These are phyloP conservation scores for Lytechinus variegatus DNA, from an alignment of 35 echinoderm and acorn worm species.

Conservation along the genomic window DNA sequence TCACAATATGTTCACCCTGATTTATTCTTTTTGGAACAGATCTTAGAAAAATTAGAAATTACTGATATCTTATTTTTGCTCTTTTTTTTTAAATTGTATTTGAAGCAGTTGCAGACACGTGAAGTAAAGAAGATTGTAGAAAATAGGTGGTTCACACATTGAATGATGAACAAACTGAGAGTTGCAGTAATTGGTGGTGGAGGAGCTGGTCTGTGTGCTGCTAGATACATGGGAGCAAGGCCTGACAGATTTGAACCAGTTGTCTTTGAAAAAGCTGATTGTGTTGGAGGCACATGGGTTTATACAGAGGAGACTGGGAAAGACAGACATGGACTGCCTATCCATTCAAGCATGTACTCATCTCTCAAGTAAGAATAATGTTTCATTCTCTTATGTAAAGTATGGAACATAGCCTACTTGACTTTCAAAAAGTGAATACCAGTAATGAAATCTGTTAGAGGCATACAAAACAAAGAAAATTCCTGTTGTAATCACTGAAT, in stretches of 20 bases:
- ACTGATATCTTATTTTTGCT: neutral
- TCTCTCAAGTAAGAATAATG: conserved; percentile 60
- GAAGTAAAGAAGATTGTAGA: neutral
- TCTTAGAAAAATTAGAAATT: neutral
- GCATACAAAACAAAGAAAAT: too few relatives aligned
- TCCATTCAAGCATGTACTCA: conserved; percentile 85
- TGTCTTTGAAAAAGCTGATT: conserved; percentile 71
- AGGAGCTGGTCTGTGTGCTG: conserved; percentile 81
- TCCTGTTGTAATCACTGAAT: too few relatives aligned
- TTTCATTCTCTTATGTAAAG: too few relatives aligned
- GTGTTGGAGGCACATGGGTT: conserved; percentile 84
- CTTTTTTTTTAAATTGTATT: neutral
- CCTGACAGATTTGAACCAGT: conserved; percentile 68
- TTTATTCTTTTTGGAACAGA: neutral
- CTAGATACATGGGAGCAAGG: conserved; percentile 62
- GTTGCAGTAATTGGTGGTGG: conserved; percentile 53
- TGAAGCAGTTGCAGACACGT: neutral
- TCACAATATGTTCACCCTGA: too few relatives aligned
- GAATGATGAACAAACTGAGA: conserved; percentile 26
- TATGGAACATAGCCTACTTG: too few relatives aligned
- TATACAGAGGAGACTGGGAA: conserved; percentile 76
- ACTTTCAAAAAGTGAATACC: too few relatives aligned
- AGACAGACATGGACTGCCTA: conserved; percentile 66
- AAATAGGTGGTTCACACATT: too few relatives aligned
- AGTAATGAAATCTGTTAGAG: too few relatives aligned